Percentiles rank a stretch among this genome's conserved stretches.
Evolutionary conservation across 2,888 invertebrate genomes (phyloP).

Genomic region (Chymomyza amoena): DNA sequence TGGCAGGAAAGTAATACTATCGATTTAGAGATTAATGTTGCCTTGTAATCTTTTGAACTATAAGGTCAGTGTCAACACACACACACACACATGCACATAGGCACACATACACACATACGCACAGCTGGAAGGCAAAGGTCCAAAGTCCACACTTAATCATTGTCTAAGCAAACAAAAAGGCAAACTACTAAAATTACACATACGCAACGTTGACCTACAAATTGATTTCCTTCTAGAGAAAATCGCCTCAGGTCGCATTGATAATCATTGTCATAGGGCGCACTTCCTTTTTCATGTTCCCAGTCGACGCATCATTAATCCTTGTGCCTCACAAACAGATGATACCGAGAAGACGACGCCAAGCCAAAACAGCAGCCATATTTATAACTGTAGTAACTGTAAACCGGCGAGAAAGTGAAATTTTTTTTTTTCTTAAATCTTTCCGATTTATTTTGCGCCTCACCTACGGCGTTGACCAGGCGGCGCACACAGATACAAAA

Average conservation of each 20-base stretch:
- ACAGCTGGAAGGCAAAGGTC: neutral
- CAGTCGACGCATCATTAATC: conserved; percentile 32
- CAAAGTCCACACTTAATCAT: neutral
- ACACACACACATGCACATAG: no score
- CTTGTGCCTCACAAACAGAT: conserved; percentile 33
- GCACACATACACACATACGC: no score
- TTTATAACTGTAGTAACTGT: conserved; percentile 58
- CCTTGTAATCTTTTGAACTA: neutral
- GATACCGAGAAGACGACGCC: neutral
- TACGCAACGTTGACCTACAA: neutral
- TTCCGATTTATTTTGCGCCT: conserved; percentile 56
- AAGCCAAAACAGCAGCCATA: conserved; percentile 46
- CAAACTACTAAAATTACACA: neutral
- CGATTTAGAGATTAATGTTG: neutral
- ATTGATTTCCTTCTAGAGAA: neutral
- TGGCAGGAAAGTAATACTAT: neutral
- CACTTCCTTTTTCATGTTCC: neutral
- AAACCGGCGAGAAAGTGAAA: conserved; percentile 68
- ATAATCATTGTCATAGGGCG: neutral
- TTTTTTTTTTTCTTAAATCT: conserved; percentile 53
- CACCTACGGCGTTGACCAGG: conserved; percentile 44
- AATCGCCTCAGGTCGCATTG: neutral
- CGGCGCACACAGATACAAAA: conserved; percentile 20
- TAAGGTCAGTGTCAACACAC: neutral
- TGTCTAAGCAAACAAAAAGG: neutral